Percentiles rank a stretch among this genome's conserved stretches.
These are phyloP conservation scores for Caerostris darwini DNA, from an alignment of 1,140 invertebrate genomes.

Conservation along the genomic window DNA sequence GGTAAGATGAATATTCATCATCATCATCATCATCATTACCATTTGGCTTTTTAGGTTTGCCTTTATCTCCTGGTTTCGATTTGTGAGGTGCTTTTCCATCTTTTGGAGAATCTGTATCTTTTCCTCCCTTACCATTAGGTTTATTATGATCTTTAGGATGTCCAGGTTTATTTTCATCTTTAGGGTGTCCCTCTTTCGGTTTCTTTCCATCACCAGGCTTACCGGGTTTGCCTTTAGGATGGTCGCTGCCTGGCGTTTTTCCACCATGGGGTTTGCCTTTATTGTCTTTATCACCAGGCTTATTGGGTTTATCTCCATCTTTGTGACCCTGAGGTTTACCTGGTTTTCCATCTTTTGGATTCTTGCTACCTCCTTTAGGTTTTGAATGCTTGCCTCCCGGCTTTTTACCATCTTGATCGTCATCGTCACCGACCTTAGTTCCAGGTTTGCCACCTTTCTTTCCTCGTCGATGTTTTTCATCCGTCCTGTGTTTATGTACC, in stretches of 20 bases:
- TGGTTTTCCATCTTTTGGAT: neutral
- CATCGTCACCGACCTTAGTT: too few relatives aligned
- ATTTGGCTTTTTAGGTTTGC: neutral
- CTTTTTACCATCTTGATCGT: too few relatives aligned
- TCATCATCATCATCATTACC: neutral
- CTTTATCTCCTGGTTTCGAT: neutral
- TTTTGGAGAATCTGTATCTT: neutral
- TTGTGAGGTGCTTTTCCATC: neutral
- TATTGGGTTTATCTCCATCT: neutral
- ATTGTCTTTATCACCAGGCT: too few relatives aligned
- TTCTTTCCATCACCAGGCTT: neutral
- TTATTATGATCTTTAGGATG: neutral
- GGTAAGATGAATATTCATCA: neutral
- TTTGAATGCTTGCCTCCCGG: too few relatives aligned
- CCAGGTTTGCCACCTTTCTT: neutral
- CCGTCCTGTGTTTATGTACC: neutral
- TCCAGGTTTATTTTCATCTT: neutral
- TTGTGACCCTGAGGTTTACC: neutral
- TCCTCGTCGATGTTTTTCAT: neutral
- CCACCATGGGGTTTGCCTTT: too few relatives aligned
- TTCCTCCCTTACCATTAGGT: neutral
- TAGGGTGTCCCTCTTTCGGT: neutral
- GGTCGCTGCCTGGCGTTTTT: too few relatives aligned
- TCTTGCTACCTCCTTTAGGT: too few relatives aligned
- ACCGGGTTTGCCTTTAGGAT: too few relatives aligned